Conservation (phyloP, 2,113 vertebrate species). For the Chiloscyllium plagiosum region DNA sequence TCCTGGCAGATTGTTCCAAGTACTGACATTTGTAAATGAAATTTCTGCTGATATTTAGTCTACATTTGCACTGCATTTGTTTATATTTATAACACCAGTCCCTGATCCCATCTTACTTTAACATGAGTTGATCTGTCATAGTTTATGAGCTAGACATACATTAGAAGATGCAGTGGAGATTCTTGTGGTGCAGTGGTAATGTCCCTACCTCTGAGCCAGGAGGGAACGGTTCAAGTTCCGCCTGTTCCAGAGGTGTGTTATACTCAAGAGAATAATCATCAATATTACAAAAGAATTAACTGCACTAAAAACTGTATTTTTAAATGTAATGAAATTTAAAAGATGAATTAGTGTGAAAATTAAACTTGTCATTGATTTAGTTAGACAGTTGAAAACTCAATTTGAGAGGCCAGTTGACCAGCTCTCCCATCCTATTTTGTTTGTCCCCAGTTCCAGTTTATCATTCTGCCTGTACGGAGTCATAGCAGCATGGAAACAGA, state of each 20-base stretch:
- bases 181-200: no score
- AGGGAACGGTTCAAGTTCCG: no score
- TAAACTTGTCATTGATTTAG: background rate
- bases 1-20: background rate
- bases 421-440: no score
- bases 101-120: background rate
- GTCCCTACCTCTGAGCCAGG: no score
- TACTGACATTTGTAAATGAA: background rate
- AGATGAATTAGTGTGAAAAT: background rate
- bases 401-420: background rate
- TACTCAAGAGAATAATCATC: background rate
- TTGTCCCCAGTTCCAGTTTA: background rate
- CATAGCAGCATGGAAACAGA: no score
- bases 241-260: no score
- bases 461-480: background rate
- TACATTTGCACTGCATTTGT: background rate
- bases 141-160: background rate
- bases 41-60: background rate
- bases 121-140: background rate
- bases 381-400: background rate
- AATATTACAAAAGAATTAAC: background rate
- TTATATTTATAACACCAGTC: background rate
- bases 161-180: background rate
- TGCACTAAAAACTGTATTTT: background rate
- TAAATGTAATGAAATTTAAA: background rate